Evolutionary conservation across 2,888 invertebrate species (phyloP), one percentile per base, ranked within the genome.

Genomic region (Trachelus tabidus): DNA sequence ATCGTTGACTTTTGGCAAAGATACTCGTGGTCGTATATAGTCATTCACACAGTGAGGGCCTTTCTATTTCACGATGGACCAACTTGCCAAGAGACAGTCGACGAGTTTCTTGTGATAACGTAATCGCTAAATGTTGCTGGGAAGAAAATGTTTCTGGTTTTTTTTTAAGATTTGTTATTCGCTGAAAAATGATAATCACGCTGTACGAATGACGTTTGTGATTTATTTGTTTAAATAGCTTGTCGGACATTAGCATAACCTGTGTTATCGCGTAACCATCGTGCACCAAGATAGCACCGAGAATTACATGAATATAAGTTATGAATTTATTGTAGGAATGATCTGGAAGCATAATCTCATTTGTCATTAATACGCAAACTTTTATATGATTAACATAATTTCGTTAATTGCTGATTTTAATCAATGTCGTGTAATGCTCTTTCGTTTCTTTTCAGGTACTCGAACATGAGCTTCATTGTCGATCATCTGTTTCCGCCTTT

Each of bases 401-500:
- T 40, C 56, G 56, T 9, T 56, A 9, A 56, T 56, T 56, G 56
- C 0, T 23, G 9, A 56, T 23, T 1, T 1, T 6, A 9, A 23
- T 23, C 23, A 56, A 23, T 56, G 0, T 56, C 56, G 9, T 56
- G 11, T 34, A 4, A 12, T 34, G 4, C 12, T 71, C 30, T 79
- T 56, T 75, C 83, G 83, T 88, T 87, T 85, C 80, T 80, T 94
- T 94, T 9, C 94, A 98, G 98, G 90, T 99, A 99, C 93, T 96
- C 97, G 80, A 97, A 97, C 92, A 97, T 99, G 96, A 96, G 96
- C 83, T 96, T 96, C 92, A 95, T 98, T 84, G 98, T 97, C 83
- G 99, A 99, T 93, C 98, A 98, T 92, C 94, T 99, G 92, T 99
- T 98, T 92, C 99, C 99, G 85, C 96, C 96, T 75, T 93, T 96